phyloP scores from a whole-genome alignment of 2,888 invertebrate species.

The Parthenolecanium corni region DNA sequence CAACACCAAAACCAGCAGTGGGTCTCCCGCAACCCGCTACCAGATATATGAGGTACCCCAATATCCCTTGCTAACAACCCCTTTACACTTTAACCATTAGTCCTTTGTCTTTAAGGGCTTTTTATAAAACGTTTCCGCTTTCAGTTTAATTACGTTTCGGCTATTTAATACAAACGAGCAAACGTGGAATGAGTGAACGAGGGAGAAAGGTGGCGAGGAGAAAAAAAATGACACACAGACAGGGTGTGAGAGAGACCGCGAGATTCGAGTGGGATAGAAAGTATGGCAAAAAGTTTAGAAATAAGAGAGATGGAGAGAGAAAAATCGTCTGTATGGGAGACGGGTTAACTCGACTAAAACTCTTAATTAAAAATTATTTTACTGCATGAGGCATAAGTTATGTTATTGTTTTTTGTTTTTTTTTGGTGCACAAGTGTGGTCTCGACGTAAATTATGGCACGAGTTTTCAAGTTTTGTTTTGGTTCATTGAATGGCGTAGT shows the following conservation, averaged over 20 bases:
- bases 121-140: constrained; percentile 21
- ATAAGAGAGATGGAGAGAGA: no score
- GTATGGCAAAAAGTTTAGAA: no score
- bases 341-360: not conserved
- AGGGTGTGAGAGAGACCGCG: not conserved
- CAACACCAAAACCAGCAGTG: constrained; percentile 28
- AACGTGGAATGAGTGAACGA: constrained; percentile 8
- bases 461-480: no score
- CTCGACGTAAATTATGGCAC: no score
- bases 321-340: no score
- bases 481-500: no score
- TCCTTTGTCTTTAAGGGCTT: constrained; percentile 25
- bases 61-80: constrained; percentile 26
- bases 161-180: constrained; percentile 15
- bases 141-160: constrained; percentile 22
- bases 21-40: constrained; percentile 28
- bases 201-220: not conserved
- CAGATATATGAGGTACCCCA: constrained; percentile 29
- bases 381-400: no score
- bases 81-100: constrained; percentile 14
- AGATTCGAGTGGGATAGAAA: no score
- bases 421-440: no score
- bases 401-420: no score
- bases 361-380: constrained; percentile 13
- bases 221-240: not conserved